These are phyloP conservation scores for Silurus lanzhouensis DNA, from an alignment of 2,797 vertebrate species.

Conservation along the genomic window DNA sequence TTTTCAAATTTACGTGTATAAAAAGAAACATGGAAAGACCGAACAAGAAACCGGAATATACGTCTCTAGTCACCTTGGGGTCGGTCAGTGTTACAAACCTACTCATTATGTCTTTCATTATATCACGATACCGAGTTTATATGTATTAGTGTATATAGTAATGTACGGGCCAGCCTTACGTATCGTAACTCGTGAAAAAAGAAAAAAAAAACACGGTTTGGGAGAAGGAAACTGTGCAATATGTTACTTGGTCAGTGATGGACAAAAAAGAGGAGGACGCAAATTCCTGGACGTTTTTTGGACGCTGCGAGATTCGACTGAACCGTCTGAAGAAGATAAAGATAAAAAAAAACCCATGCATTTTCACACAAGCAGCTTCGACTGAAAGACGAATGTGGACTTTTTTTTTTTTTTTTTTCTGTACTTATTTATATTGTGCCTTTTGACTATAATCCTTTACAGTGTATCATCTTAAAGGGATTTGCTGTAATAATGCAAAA, in stretches of 20 bases:
- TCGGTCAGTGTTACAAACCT: neutral
- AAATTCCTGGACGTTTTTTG: neutral
- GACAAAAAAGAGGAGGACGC: neutral
- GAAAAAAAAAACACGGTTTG: neutral
- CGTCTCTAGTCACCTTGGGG: neutral
- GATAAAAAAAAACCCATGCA: neutral
- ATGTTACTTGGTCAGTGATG: neutral
- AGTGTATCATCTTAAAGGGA: conserved; percentile 72
- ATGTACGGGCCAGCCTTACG: neutral
- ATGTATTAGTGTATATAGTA: neutral
- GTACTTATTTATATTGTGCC: conserved; percentile 80
- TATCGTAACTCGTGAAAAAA: neutral
- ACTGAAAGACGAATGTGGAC: conserved; percentile 74
- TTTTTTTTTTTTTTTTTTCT: conserved; percentile 40
- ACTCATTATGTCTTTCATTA: neutral
- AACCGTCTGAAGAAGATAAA: conserved; percentile 70
- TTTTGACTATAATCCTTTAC: conserved; percentile 69
- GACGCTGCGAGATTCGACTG: conserved; percentile 61
- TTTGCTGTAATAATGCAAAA: conserved; percentile 56
- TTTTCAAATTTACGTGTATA: neutral
- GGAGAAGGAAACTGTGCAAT: conserved; percentile 24
- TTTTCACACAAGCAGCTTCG: conserved; percentile 71
- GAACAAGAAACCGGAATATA: neutral
- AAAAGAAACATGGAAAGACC: neutral
- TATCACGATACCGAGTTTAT: neutral